Conservation (phyloP, 1,140 invertebrate species). For the Diploscapter pachys region DNA sequence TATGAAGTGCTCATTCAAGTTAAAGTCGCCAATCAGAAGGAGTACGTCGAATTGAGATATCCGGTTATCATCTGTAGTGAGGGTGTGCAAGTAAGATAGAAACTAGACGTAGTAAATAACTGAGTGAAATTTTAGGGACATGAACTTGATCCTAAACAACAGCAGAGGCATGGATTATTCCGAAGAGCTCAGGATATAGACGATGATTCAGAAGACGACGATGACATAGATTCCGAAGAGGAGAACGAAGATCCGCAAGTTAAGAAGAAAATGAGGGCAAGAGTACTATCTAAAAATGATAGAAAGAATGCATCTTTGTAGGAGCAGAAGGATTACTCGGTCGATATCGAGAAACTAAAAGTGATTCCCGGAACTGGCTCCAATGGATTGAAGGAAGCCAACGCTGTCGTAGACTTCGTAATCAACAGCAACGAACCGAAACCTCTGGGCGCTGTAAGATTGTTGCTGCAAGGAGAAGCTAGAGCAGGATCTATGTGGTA, state of each 20-base stretch:
- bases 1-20: slow-evolving; percentile 22
- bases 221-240: slow-evolving; percentile 28
- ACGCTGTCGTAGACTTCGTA: slow-evolving; percentile 12
- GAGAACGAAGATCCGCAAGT: slow-evolving; percentile 9
- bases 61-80: slow-evolving; percentile 27
- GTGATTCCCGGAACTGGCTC: slow-evolving; percentile 15
- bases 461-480: slow-evolving; percentile 27
- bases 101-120: background rate
- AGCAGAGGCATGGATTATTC: background rate
- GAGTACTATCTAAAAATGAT: background rate
- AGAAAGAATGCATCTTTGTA: background rate
- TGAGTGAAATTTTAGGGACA: slow-evolving; percentile 8
- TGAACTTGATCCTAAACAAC: slow-evolving; percentile 6
- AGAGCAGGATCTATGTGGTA: slow-evolving; percentile 32
- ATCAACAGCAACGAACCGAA: slow-evolving; percentile 22
- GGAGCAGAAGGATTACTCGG: slow-evolving; percentile 18
- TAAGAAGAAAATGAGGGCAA: no score
- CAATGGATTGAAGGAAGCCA: slow-evolving; percentile 25
- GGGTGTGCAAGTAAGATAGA: slow-evolving; percentile 12
- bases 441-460: slow-evolving; percentile 14
- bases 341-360: slow-evolving; percentile 28
- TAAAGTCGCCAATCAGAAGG: slow-evolving; percentile 20
- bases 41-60: slow-evolving; percentile 13
- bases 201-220: slow-evolving; percentile 33
- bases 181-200: slow-evolving; percentile 21